Conservation (phyloP, 2,888 invertebrate genomes). For the Drosophila cognata region DNA sequence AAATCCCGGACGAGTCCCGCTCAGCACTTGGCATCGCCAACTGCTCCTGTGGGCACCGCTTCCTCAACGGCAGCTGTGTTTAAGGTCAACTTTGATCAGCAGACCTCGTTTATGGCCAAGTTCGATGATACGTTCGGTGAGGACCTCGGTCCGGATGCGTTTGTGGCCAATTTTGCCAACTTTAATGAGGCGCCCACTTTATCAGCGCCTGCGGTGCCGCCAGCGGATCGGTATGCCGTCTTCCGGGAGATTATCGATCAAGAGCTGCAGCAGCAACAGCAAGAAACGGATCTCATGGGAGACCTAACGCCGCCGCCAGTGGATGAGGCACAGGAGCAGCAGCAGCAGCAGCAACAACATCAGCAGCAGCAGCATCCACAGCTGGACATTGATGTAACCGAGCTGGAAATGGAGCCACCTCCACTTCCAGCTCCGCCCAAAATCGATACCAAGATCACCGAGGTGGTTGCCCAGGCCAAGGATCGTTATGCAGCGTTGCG, state of each 20-base stretch:
- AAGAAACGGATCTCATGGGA: slow-evolving; percentile 81
- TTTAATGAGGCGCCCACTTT: slow-evolving; percentile 83
- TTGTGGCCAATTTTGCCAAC: slow-evolving; percentile 89
- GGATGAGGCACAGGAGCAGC: slow-evolving; percentile 49
- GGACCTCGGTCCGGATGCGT: slow-evolving; percentile 83
- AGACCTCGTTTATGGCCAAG: slow-evolving; percentile 86
- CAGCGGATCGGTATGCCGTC: slow-evolving; percentile 94
- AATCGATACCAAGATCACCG: slow-evolving; percentile 86
- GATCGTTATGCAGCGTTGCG: slow-evolving; percentile 93
- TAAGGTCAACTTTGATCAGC: slow-evolving; percentile 84
- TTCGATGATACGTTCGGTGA: slow-evolving; percentile 89
- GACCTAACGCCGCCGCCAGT: slow-evolving; percentile 71
- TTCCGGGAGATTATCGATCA: slow-evolving; percentile 94
- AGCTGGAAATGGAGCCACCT: slow-evolving; percentile 54
- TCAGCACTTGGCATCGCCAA: slow-evolving; percentile 27
- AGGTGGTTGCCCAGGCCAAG: slow-evolving; percentile 86
- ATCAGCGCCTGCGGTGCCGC: slow-evolving; percentile 84
- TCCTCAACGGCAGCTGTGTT: slow-evolving; percentile 73
- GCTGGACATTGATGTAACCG: slow-evolving; percentile 43
- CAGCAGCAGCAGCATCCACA: slow-evolving; percentile 48
- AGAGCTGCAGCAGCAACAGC: slow-evolving; percentile 87
- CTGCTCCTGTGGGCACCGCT: neutral
- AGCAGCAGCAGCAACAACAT: slow-evolving; percentile 10
- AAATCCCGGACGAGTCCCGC: slow-evolving; percentile 42
- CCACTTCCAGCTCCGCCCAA: slow-evolving; percentile 74